Percentiles rank a stretch among this genome's conserved stretches.
phyloP scores from a whole-genome alignment of 1,140 invertebrate species.

The Archivesica marissinica region DNA sequence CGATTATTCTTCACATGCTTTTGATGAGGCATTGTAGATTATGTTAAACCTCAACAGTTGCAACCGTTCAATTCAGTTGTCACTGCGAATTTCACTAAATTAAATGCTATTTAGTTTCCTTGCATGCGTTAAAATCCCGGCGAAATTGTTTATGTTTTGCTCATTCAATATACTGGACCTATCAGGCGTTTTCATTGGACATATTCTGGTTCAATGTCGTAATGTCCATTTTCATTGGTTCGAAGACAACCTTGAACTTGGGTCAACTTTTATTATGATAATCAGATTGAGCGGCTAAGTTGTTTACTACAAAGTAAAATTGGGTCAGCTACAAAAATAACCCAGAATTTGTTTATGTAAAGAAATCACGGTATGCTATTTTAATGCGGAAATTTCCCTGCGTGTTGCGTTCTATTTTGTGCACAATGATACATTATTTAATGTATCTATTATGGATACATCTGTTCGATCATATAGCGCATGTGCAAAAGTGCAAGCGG shows the following conservation, averaged over 20 bases:
- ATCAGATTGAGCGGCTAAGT: constrained; percentile 31
- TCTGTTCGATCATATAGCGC: too few species aligned
- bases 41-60: not conserved
- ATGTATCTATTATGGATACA: too few species aligned
- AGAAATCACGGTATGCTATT: too few species aligned
- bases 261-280: constrained; percentile 60
- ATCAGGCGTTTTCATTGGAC: constrained; percentile 44
- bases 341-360: too few species aligned
- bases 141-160: constrained; percentile 52
- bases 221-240: constrained; percentile 58
- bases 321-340: too few species aligned
- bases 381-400: too few species aligned
- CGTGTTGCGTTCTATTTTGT: too few species aligned
- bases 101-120: not conserved
- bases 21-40: constrained; percentile 76
- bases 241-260: constrained; percentile 48
- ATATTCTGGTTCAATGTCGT: constrained; percentile 45
- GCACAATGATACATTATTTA: too few species aligned
- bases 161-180: constrained; percentile 27
- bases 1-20: constrained; percentile 74
- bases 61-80: constrained; percentile 29
- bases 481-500: constrained; percentile 11
- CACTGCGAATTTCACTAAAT: constrained; percentile 27
- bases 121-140: constrained; percentile 43
- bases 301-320: constrained; percentile 58